A percentile compares a stretch with the other conserved stretches of the same genome.
These are phyloP conservation scores for Xenopus laevis DNA, from an alignment of 2,113 vertebrate genomes.

Conservation along the genomic window DNA sequence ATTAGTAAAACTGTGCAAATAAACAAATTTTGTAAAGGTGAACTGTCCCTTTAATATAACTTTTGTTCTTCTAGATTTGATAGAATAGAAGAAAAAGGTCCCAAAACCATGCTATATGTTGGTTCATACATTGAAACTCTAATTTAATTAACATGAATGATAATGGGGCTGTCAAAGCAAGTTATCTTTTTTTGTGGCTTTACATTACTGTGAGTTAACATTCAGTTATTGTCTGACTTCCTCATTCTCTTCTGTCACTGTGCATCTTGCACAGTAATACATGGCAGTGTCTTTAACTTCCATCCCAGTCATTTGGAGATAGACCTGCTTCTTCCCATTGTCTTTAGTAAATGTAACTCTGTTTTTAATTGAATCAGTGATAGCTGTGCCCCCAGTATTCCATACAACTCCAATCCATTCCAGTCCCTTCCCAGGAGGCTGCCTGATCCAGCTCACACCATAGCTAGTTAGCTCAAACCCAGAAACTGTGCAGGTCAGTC, in stretches of 20 bases:
- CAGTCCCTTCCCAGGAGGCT: conserved; percentile 54
- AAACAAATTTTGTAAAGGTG: too few relatives aligned
- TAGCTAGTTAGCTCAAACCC: conserved; percentile 20
- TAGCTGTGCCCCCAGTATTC: not conserved
- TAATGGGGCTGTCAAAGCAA: too few relatives aligned
- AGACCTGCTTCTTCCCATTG: conserved; percentile 22
- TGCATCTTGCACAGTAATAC: conserved; percentile 20
- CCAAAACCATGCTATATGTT: too few relatives aligned
- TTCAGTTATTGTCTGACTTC: conserved; percentile 15
- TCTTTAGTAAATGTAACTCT: conserved; percentile 27
- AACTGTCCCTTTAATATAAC: too few relatives aligned
- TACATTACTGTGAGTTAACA: not conserved
- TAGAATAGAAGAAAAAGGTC: too few relatives aligned
- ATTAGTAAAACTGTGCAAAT: too few relatives aligned
- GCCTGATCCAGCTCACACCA: conserved; percentile 55
- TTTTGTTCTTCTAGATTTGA: too few relatives aligned
- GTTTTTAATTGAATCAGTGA: conserved; percentile 7
- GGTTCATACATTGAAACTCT: too few relatives aligned
- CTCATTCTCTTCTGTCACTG: not conserved
- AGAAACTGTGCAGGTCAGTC: conserved; percentile 39
- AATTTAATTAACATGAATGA: too few relatives aligned
- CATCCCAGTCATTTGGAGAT: conserved; percentile 28
- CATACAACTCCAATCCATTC: conserved; percentile 13
- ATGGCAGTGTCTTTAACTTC: not conserved
- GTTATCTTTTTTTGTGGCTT: too few relatives aligned